Evolutionary conservation across 2,113 vertebrate species (phyloP).

Genomic region (Sciurus niger): DNA sequence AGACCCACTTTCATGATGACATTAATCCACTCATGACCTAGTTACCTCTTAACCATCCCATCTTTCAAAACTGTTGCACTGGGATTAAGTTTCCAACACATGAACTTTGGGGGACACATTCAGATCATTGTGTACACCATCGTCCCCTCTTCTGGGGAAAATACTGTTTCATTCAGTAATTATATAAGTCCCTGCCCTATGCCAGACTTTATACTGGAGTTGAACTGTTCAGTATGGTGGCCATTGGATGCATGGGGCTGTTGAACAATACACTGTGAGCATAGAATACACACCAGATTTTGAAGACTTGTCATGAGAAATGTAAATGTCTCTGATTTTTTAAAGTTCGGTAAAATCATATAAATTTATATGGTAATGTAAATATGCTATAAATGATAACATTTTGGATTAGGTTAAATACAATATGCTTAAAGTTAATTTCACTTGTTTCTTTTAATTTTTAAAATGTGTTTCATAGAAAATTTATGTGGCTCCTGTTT

Average conservation of each 20-base stretch:
- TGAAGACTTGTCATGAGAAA: constrained; percentile 1
- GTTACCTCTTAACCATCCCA: not conserved
- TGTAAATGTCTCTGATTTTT: constrained; percentile 21
- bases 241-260: not conserved
- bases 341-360: not conserved
- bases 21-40: not conserved
- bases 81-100: not conserved
- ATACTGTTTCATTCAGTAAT: not conserved
- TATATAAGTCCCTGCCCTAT: not conserved
- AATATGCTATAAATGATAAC: not conserved
- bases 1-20: not conserved
- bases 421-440: constrained; percentile 56
- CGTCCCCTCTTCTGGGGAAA: not conserved
- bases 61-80: not conserved
- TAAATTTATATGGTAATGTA: not conserved
- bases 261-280: not conserved
- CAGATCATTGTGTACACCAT: not conserved
- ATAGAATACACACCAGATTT: not conserved
- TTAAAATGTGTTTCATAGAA: constrained; percentile 45
- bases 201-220: not conserved
- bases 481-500: not conserved
- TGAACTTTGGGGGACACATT: not conserved
- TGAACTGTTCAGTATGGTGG: not conserved
- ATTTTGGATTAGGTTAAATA: constrained; percentile 45
- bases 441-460: not conserved